These are phyloP conservation scores for Magallana ariakensis DNA, from an alignment of 1,140 invertebrate genomes.

Conservation along the genomic window DNA sequence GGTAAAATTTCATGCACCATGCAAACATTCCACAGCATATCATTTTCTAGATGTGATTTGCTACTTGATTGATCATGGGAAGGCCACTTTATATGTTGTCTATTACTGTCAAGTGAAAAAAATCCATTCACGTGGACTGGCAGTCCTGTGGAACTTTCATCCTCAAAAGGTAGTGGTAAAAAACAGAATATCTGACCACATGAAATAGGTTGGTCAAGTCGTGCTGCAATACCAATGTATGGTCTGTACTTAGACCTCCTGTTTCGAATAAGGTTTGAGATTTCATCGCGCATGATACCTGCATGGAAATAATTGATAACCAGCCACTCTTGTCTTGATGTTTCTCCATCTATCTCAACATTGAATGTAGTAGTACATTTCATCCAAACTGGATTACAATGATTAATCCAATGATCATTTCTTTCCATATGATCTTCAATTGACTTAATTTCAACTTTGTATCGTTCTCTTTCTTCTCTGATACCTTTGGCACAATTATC, in stretches of 20 bases:
- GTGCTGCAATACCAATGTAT: slow-evolving; percentile 43
- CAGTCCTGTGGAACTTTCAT: slow-evolving; percentile 63
- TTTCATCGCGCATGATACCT: not conserved
- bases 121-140: slow-evolving; percentile 75
- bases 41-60: slow-evolving; percentile 48
- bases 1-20: slow-evolving; percentile 63
- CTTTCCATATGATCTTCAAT: not conserved
- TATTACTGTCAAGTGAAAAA: slow-evolving; percentile 71
- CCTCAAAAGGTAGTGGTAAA: slow-evolving; percentile 69
- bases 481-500: not conserved
- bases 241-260: slow-evolving; percentile 43
- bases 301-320: slow-evolving; percentile 34
- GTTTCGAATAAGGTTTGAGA: slow-evolving; percentile 29
- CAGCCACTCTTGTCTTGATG: slow-evolving; percentile 17
- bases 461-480: slow-evolving; percentile 7
- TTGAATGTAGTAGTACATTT: not conserved
- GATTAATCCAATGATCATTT: not conserved
- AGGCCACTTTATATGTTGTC: slow-evolving; percentile 68
- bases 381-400: not conserved
- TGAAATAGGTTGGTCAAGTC: not conserved
- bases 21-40: slow-evolving; percentile 68
- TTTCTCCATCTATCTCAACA: not conserved
- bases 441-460: slow-evolving; percentile 3
- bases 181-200: slow-evolving; percentile 68
- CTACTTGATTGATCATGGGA: slow-evolving; percentile 45